Evolutionary conservation across 1,140 invertebrate species (phyloP).

Genomic region (Oedothorax gibbosus): DNA sequence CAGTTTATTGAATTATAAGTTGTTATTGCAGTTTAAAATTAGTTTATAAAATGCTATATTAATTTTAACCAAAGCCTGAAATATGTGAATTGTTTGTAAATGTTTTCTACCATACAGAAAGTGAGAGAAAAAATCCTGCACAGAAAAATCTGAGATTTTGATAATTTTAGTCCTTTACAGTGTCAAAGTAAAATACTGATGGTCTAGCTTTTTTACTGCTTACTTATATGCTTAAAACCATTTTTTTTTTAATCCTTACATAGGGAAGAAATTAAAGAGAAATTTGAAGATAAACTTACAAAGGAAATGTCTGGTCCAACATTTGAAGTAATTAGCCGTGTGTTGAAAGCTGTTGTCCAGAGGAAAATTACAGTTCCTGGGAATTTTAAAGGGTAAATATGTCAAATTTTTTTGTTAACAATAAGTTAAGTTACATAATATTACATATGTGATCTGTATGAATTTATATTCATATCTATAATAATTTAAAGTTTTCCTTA

Average conservation of each 20-base stretch:
- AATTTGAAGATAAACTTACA: constrained; percentile 93
- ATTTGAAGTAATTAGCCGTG: constrained; percentile 94
- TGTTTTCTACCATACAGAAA: not conserved
- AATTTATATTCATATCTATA: too few species aligned
- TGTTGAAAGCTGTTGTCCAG: constrained; percentile 96
- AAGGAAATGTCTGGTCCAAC: constrained; percentile 93
- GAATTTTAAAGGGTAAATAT: constrained; percentile 83
- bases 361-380: constrained; percentile 96
- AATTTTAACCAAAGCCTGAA: not conserved
- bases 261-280: constrained; percentile 89
- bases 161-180: not conserved
- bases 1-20: too few species aligned
- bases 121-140: too few species aligned
- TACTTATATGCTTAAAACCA: too few species aligned
- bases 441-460: too few species aligned
- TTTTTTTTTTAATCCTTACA: constrained; percentile 54
- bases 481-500: too few species aligned
- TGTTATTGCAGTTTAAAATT: not conserved
- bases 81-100: not conserved
- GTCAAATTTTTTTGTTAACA: too few species aligned
- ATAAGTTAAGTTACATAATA: too few species aligned
- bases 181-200: too few species aligned
- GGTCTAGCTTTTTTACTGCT: too few species aligned
- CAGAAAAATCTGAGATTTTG: not conserved
- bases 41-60: not conserved